Evolutionary conservation across 2,113 vertebrate genomes (phyloP).

Genomic region (Lipotes vexillifer): DNA sequence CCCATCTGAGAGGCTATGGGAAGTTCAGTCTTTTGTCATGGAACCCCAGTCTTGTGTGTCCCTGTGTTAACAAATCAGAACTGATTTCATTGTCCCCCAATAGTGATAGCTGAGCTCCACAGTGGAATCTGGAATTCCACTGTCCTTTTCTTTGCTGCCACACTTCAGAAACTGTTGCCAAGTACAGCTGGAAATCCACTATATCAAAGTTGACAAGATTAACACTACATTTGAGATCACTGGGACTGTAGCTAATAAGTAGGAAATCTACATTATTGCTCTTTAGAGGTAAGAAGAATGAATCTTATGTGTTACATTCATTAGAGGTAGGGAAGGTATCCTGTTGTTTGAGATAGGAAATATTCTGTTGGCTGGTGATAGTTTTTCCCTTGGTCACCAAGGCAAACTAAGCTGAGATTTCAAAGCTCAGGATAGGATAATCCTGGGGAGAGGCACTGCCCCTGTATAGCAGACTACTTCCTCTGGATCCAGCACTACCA

Average conservation of each 20-base stretch:
- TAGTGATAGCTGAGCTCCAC: background rate
- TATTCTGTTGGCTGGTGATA: background rate
- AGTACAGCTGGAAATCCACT: background rate
- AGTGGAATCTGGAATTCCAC: background rate
- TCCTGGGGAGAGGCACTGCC: background rate
- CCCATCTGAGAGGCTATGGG: background rate
- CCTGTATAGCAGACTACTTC: background rate
- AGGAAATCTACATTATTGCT: background rate
- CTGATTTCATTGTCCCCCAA: background rate
- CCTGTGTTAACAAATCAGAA: background rate
- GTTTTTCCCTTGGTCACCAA: background rate
- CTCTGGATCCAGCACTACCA: background rate
- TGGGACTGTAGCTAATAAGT: background rate
- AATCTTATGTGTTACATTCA: background rate
- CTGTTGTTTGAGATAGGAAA: background rate
- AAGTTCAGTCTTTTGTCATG: background rate
- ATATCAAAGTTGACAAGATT: background rate
- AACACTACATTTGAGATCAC: background rate
- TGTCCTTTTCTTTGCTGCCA: background rate
- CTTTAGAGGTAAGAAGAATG: background rate
- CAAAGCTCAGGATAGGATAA: background rate
- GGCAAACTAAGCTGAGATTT: background rate
- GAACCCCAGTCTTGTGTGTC: background rate
- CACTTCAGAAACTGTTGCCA: background rate
- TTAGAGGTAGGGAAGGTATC: background rate